Evolutionary conservation across 92 coral and sea anemone species (phyloP).

Genomic region (Pocillopora meandrina): DNA sequence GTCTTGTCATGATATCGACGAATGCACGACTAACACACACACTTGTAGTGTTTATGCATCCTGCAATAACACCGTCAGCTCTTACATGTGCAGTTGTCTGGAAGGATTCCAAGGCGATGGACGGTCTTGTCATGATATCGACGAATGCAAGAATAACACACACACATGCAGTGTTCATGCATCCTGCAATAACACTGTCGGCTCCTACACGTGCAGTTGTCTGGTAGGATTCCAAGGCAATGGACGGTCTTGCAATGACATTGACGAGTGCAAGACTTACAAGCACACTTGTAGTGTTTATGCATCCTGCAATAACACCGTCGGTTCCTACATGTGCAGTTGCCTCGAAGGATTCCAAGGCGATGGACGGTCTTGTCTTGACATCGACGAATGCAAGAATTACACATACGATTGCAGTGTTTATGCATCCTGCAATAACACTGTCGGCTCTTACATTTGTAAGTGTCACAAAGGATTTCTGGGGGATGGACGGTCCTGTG

Average conservation of each 20-base stretch:
- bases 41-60: neutral
- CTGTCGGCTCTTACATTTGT: conserved; percentile 3
- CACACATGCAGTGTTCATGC: no score
- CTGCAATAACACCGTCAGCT: neutral
- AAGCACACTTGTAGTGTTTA: conserved; percentile 15
- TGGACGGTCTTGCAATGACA: conserved; percentile 5
- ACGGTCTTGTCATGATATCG: no score
- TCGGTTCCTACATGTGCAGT: neutral
- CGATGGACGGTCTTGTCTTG: neutral
- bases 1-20: conserved; percentile 2
- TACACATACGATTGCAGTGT: neutral
- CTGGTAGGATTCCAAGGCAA: neutral
- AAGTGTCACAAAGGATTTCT: neutral
- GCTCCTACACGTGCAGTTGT: conserved; percentile 13
- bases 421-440: conserved; percentile 20
- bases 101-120: conserved; percentile 9
- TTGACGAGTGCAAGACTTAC: conserved; percentile 1
- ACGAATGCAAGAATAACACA: no score
- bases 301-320: conserved; percentile 7
- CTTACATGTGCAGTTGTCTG: conserved; percentile 6
- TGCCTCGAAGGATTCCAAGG: conserved; percentile 7
- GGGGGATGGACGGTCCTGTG: neutral
- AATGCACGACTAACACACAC: neutral
- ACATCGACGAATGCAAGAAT: neutral
- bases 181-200: neutral